Evolutionary conservation across 2,888 invertebrate species (phyloP), one percentile per base, ranked within the genome.

Genomic region (Eulithis testata): DNA sequence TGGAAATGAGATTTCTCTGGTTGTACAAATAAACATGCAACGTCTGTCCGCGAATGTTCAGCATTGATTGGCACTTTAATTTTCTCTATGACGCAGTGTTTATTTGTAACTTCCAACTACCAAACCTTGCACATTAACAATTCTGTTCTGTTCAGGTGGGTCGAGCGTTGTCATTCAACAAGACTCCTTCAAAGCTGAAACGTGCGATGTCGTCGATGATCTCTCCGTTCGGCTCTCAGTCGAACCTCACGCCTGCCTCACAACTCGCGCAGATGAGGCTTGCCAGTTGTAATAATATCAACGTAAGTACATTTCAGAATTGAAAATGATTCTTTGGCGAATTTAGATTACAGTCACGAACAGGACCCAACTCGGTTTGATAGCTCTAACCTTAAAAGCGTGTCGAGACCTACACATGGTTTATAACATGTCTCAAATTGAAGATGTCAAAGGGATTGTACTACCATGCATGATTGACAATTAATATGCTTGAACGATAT

Each of bases 161-260:
- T 60, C 95, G 99, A 75, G 98, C 98, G 73, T 97, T 99, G 83
- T 98, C 98, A 72, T 98, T 99, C 91, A 98, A 98, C 90, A 98
- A 98, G 91, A 98, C 99, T 37, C 98, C 99, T 57, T 97, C 97
- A 72, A 98, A 97, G 88, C 90, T 99, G 79, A 98, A 98, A 90
- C 95, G 98, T 65, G 98, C 98, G 40, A 97, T 99, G 88, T 98
- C 98, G 21, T 97, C 98, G 51, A 97, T 98, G 96, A 98, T 98
- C 95, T 96, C 97, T 68, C 98, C 98, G 11, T 97, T 97, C 88
- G 97, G 97, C 76, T 97, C 97, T 85, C 96, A 96, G 58, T 96
- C 96, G 73, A 97, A 97, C 80, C 94, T 97, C 72, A 97, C 97
- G 72, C 97, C 97, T 45, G 95, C 97, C 69, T 96, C 96, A 72